Percentiles rank a stretch among this genome's conserved stretches.
phyloP scores from a whole-genome alignment of 1,140 invertebrate genomes.

The Solen grandis region DNA sequence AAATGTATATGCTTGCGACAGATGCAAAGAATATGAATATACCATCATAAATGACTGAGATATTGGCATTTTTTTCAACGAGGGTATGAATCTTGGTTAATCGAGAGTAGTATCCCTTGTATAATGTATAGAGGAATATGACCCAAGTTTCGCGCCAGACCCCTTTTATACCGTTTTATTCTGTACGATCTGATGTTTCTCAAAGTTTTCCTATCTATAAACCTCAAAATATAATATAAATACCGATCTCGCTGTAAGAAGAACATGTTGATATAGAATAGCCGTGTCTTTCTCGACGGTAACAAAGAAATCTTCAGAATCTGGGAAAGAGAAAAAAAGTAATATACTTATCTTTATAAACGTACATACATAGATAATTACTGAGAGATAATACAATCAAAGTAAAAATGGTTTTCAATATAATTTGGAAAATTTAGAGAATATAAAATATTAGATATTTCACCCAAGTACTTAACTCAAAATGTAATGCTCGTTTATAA shows the following conservation, averaged over 20 bases:
- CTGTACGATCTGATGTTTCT: too few relatives aligned
- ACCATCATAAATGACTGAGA: too few relatives aligned
- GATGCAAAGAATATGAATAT: too few relatives aligned
- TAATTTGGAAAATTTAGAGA: background rate
- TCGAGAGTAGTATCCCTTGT: too few relatives aligned
- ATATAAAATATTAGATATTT: background rate
- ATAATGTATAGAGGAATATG: background rate
- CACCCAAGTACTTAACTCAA: background rate
- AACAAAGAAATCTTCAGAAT: slow-evolving; percentile 33
- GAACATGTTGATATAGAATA: slow-evolving; percentile 36
- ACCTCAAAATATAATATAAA: too few relatives aligned
- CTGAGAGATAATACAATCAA: background rate
- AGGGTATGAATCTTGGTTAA: too few relatives aligned
- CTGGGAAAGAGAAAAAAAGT: slow-evolving; percentile 6
- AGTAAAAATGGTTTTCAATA: background rate
- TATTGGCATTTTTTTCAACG: too few relatives aligned
- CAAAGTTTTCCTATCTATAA: too few relatives aligned
- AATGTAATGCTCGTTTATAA: background rate
- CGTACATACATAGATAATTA: background rate
- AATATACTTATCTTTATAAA: background rate
- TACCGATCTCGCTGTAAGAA: slow-evolving; percentile 12
- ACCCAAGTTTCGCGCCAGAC: background rate
- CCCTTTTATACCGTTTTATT: too few relatives aligned
- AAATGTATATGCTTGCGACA: too few relatives aligned
- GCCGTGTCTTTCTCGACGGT: slow-evolving; percentile 41